A percentile compares a stretch with the other conserved stretches of the same genome.
Conservation (phyloP, 2,888 invertebrate species). For the Kuschelorhynchus macadamiae region DNA sequence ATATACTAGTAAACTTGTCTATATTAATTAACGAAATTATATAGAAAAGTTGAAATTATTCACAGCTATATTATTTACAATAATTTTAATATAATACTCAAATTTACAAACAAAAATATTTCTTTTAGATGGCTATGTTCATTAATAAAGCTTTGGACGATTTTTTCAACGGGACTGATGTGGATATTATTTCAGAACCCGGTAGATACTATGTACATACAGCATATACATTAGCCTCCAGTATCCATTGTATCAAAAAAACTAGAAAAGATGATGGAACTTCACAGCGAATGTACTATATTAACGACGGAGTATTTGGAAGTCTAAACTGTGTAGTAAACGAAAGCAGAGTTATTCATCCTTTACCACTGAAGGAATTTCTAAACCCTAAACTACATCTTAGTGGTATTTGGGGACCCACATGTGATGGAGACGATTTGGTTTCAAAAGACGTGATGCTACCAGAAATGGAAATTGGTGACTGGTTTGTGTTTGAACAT, state of each 20-base stretch:
- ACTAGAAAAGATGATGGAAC: background rate
- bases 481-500: slow-evolving; percentile 92
- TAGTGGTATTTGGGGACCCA: slow-evolving; percentile 94
- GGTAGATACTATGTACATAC: slow-evolving; percentile 97
- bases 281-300: slow-evolving; percentile 89
- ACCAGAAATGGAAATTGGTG: slow-evolving; percentile 84
- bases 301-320: slow-evolving; percentile 99
- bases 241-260: slow-evolving; percentile 85
- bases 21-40: too few species aligned
- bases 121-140: slow-evolving; percentile 78
- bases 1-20: too few species aligned
- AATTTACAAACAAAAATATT: too few species aligned
- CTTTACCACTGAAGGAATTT: slow-evolving; percentile 74
- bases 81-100: too few species aligned
- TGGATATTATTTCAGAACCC: slow-evolving; percentile 94
- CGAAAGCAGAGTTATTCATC: slow-evolving; percentile 88
- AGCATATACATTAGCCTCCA: slow-evolving; percentile 92
- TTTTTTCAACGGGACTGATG: slow-evolving; percentile 86
- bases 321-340: slow-evolving; percentile 98
- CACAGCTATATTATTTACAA: too few species aligned
- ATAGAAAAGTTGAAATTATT: too few species aligned
- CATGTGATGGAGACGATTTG: slow-evolving; percentile 95
- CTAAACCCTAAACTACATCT: slow-evolving; percentile 68
- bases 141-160: slow-evolving; percentile 85
- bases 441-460: slow-evolving; percentile 75